A percentile compares a stretch with the other conserved stretches of the same genome.
These are phyloP conservation scores for Myotis brandtii DNA, from an alignment of 2,113 vertebrate species.

Conservation along the genomic window DNA sequence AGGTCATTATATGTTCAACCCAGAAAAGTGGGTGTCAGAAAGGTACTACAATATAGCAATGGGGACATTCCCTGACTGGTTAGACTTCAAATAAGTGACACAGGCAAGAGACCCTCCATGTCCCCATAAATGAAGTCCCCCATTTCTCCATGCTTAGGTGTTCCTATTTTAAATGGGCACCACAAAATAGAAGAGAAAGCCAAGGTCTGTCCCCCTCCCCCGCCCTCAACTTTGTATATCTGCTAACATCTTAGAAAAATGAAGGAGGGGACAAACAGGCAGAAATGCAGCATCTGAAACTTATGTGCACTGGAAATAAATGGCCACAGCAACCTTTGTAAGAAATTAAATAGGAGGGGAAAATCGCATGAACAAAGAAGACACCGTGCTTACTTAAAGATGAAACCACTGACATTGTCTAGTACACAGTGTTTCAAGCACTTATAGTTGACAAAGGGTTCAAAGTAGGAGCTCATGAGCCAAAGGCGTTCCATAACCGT, in stretches of 20 bases:
- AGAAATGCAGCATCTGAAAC: constrained; percentile 19
- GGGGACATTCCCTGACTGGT: background rate
- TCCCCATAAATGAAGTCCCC: background rate
- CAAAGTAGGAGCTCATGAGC: background rate
- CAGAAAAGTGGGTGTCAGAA: too few species aligned
- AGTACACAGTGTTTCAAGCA: background rate
- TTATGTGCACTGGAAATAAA: background rate
- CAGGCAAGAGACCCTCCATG: background rate
- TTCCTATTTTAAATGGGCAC: background rate
- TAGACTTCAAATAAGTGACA: background rate
- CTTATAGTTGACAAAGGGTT: constrained; percentile 4
- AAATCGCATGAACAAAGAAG: background rate
- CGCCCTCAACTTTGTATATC: background rate
- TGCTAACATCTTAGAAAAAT: constrained; percentile 28
- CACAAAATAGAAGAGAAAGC: background rate
- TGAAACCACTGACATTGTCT: background rate
- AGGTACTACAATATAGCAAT: background rate
- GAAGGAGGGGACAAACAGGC: background rate
- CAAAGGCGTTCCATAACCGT: background rate
- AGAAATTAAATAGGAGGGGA: background rate
- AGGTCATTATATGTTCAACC: too few species aligned
- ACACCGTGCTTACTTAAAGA: background rate
- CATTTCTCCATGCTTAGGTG: background rate
- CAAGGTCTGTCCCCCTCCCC: background rate
- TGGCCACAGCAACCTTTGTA: background rate